Percentiles rank a stretch among this genome's conserved stretches.
These are phyloP conservation scores for Tholera decimalis DNA, from an alignment of 2,888 invertebrate genomes.

Conservation along the genomic window DNA sequence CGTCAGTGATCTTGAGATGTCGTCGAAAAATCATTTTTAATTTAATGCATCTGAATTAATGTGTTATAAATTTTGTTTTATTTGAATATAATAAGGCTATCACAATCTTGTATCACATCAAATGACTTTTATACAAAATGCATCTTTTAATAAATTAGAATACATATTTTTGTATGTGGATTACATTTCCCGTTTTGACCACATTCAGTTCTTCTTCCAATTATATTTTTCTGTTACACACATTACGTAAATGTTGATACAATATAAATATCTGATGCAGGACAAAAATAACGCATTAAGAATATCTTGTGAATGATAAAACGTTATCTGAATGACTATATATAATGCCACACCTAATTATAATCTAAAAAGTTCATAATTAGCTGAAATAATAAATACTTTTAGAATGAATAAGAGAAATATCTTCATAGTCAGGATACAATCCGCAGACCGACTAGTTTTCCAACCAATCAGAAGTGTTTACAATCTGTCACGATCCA, in stretches of 20 bases:
- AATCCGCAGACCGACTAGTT: background rate
- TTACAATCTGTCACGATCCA: background rate
- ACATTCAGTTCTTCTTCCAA: too few relatives aligned
- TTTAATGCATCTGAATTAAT: conserved; percentile 12
- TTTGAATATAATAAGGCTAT: conserved; percentile 4
- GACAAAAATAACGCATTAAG: background rate
- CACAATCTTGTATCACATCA: background rate
- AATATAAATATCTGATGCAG: background rate
- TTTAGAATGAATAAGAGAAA: background rate
- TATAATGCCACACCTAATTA: conserved; percentile 14
- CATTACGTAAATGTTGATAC: background rate
- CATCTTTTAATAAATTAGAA: background rate
- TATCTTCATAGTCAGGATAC: background rate
- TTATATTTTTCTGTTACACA: too few relatives aligned
- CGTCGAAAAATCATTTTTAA: background rate
- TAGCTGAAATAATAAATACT: conserved; percentile 12
- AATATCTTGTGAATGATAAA: conserved; percentile 22
- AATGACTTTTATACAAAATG: background rate
- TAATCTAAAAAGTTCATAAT: conserved; percentile 8
- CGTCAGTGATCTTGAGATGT: conserved; percentile 33
- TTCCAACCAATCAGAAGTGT: background rate
- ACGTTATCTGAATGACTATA: conserved; percentile 18
- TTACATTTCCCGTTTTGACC: background rate
- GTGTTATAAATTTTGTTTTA: too few relatives aligned
- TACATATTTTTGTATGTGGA: background rate